These are phyloP conservation scores for Stomorhina lunata DNA, from an alignment of 2,888 invertebrate species.

Conservation along the genomic window DNA sequence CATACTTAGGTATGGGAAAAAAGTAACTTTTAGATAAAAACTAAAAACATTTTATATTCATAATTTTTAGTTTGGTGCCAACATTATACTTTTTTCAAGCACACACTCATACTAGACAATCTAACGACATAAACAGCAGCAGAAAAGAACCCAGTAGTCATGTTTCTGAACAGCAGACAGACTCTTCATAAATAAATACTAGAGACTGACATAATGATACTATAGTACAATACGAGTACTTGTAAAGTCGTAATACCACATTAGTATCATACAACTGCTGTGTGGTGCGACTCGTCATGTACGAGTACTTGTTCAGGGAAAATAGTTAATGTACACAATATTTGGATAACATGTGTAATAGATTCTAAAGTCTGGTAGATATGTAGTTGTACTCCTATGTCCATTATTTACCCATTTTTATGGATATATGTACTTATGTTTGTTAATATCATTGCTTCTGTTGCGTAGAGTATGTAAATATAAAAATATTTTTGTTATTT, in stretches of 20 bases:
- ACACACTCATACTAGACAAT: background rate
- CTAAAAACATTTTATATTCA: constrained; percentile 25
- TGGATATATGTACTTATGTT: background rate
- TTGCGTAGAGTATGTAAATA: constrained; percentile 19
- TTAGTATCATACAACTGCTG: too few species aligned
- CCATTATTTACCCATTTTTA: background rate
- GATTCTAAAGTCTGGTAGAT: background rate
- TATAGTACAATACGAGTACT: too few species aligned
- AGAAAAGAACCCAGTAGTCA: constrained; percentile 12
- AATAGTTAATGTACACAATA: constrained; percentile 16
- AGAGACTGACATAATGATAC: too few species aligned
- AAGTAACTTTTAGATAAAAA: constrained; percentile 18
- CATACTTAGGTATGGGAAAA: too few species aligned
- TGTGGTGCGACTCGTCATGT: too few species aligned
- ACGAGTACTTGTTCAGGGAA: too few species aligned
- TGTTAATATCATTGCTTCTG: background rate
- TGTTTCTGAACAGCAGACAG: constrained; percentile 11
- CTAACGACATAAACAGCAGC: background rate
- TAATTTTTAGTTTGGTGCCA: constrained; percentile 10
- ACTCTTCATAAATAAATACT: constrained; percentile 24
- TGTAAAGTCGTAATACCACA: too few species aligned
- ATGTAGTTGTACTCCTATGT: background rate
- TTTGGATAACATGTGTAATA: background rate
- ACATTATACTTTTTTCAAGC: too few species aligned
- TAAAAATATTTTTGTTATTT: constrained; percentile 11